Evolutionary conservation across 2,113 vertebrate species (phyloP).

Genomic region (Isurus oxyrinchus): DNA sequence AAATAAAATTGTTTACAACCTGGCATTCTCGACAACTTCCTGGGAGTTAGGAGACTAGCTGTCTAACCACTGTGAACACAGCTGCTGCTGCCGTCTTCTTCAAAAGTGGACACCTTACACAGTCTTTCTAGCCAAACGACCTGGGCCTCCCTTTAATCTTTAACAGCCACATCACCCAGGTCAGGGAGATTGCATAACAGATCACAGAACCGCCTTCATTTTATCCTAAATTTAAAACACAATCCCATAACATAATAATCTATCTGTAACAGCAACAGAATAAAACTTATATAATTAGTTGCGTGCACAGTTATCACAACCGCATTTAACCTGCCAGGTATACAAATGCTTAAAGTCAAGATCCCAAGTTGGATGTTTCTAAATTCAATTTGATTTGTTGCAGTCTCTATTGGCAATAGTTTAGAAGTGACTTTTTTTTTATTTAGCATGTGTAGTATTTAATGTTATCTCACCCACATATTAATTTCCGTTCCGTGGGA

Average conservation of each 20-base stretch:
- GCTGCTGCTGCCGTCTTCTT: too few relatives aligned
- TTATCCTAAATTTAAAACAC: too few relatives aligned
- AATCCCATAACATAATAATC: background rate
- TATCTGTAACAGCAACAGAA: background rate
- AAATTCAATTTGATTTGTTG: background rate
- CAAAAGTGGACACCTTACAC: too few relatives aligned
- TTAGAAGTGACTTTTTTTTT: background rate
- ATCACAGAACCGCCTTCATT: too few relatives aligned
- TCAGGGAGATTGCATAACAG: too few relatives aligned
- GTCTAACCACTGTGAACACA: too few relatives aligned
- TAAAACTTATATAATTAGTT: background rate
- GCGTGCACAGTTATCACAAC: background rate
- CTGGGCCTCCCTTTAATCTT: too few relatives aligned
- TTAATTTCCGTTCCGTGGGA: conserved; percentile 29
- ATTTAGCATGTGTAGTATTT: background rate
- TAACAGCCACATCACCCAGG: too few relatives aligned
- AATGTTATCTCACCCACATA: conserved; percentile 14
- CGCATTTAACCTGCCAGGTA: background rate
- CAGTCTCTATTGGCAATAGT: background rate
- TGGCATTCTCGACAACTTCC: too few relatives aligned
- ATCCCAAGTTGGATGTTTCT: background rate
- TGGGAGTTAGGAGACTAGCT: too few relatives aligned
- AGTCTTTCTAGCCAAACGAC: too few relatives aligned
- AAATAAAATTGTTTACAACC: too few relatives aligned
- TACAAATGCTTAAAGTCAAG: background rate